phyloP scores from a whole-genome alignment of 2,888 invertebrate species.

The Lasioglossum figueresi region DNA sequence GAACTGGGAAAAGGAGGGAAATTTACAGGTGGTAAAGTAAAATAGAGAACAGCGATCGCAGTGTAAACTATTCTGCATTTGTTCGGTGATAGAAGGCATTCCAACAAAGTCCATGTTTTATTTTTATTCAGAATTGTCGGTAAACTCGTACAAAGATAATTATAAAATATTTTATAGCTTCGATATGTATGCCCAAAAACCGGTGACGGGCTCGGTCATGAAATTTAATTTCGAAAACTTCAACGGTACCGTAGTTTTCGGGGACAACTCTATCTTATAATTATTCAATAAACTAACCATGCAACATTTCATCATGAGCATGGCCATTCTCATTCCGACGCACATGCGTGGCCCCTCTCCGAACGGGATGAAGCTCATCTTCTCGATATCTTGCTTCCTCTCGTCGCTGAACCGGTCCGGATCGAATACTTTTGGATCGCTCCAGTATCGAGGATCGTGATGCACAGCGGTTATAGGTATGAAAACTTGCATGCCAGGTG shows the following conservation, averaged over 20 bases:
- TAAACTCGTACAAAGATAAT: too few species aligned
- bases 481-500: conserved; percentile 63
- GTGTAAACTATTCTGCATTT: background rate
- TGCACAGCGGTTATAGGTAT: conserved; percentile 66
- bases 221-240: conserved; percentile 7
- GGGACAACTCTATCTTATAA: conserved; percentile 68
- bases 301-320: conserved; percentile 68
- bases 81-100: background rate
- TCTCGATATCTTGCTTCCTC: conserved; percentile 61
- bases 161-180: background rate
- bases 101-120: background rate
- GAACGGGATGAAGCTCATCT: conserved; percentile 72
- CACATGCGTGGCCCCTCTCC: conserved; percentile 78
- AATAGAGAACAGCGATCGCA: background rate
- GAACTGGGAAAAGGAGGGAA: background rate
- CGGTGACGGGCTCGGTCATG: conserved; percentile 29
- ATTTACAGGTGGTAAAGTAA: rapidly evolving
- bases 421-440: conserved; percentile 69
- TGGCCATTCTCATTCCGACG: conserved; percentile 74
- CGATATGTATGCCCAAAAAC: conserved; percentile 65
- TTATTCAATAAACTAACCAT: conserved; percentile 60
- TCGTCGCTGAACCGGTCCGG: conserved; percentile 74
- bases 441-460: conserved; percentile 69
- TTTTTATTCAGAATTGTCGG: background rate
- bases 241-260: conserved; percentile 68